Conservation (phyloP, 2,797 vertebrate species). For the Helarctos malayanus region DNA sequence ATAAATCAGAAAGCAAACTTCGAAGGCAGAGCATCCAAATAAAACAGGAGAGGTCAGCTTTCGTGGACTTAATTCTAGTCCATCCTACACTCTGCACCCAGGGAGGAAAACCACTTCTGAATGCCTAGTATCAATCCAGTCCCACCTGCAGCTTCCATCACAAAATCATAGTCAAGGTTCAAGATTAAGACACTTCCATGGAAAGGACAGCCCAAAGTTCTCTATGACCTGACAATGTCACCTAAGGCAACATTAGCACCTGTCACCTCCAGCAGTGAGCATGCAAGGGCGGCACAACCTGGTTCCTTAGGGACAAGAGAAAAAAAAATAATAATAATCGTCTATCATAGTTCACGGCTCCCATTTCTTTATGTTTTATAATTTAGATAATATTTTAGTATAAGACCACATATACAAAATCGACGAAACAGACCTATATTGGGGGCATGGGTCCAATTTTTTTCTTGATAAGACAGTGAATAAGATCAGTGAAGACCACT, state of each 20-base stretch:
- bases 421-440: not conserved
- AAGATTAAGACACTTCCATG: not conserved
- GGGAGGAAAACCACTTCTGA: not conserved
- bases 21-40: not conserved
- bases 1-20: not conserved
- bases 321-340: not conserved
- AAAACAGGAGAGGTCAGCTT: not conserved
- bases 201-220: not conserved
- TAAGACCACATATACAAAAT: not conserved
- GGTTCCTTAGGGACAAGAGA: too few species aligned
- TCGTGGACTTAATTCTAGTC: not conserved
- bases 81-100: not conserved
- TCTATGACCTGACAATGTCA: not conserved
- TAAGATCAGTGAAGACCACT: not conserved
- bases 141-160: not conserved
- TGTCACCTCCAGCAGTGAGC: not conserved
- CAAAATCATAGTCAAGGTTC: not conserved
- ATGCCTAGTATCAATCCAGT: not conserved
- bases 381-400: not conserved
- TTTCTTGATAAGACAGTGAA: slow-evolving; percentile 18
- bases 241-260: not conserved
- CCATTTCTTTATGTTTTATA: not conserved
- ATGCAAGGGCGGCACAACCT: not conserved
- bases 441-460: not conserved
- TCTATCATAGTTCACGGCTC: not conserved